Evolutionary conservation across 2,888 invertebrate genomes (phyloP).

Genomic region (Elysia crispata): DNA sequence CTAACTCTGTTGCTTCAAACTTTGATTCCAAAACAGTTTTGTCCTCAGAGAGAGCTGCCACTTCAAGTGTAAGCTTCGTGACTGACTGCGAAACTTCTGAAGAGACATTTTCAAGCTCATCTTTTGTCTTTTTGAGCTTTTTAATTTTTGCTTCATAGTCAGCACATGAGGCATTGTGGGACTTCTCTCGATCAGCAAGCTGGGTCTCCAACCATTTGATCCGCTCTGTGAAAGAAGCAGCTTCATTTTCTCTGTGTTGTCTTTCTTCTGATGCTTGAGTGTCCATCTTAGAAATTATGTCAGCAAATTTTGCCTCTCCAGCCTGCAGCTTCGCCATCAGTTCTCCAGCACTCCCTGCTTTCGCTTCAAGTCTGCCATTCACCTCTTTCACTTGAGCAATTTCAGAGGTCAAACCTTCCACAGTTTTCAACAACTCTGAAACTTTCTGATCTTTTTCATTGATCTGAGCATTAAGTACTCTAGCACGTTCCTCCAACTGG

Average conservation of each 20-base stretch:
- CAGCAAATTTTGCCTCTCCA: slow-evolving; percentile 5
- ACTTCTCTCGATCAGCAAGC: slow-evolving; percentile 43
- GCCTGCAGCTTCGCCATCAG: too few species aligned
- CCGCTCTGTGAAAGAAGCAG: slow-evolving; percentile 25
- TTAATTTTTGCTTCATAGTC: slow-evolving; percentile 32
- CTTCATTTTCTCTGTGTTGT: slow-evolving; percentile 48
- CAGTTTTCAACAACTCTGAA: too few species aligned
- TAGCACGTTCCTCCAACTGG: slow-evolving; percentile 10
- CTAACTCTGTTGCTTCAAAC: slow-evolving; percentile 54
- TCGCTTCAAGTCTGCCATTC: too few species aligned
- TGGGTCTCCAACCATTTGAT: slow-evolving; percentile 45
- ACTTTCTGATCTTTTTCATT: not conserved
- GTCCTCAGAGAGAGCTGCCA: slow-evolving; percentile 47
- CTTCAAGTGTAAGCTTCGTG: not conserved
- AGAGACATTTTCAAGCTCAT: not conserved
- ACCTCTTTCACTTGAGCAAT: too few species aligned
- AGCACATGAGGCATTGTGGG: slow-evolving; percentile 25
- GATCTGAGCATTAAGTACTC: slow-evolving; percentile 18
- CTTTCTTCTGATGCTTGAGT: slow-evolving; percentile 47
- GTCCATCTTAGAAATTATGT: slow-evolving; percentile 47
- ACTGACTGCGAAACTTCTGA: not conserved
- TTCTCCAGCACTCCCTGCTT: too few species aligned
- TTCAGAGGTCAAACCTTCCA: too few species aligned
- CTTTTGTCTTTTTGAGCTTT: slow-evolving; percentile 22
- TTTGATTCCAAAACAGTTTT: slow-evolving; percentile 51